Base-by-base conservation (phyloP, 2,113 vertebrate genomes). In the Forbesichthys papilliferus region DNA sequence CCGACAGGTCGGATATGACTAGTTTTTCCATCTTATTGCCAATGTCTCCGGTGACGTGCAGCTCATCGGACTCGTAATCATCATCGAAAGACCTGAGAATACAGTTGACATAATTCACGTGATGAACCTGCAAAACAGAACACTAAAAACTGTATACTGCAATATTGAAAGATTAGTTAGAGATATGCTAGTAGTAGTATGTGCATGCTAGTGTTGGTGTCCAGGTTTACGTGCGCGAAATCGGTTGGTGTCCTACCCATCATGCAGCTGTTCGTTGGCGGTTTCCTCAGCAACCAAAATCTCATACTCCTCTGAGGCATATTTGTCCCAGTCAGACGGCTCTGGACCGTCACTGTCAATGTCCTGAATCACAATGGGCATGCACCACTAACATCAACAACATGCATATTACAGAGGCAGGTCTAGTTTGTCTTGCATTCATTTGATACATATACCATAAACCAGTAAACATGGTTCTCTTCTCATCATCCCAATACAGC, bases 261-360 rank as follows among this genome's bases (percentile, higher is more conserved):
- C 98, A 14, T 97, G 97, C 54, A 98, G 89, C 78, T 95, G 96
- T 11, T 96, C 96, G 0, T 95, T 97, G 67, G 96, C 96, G 0
- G 96, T 96, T 83, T 99, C 98, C 80, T 99, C 97, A 0, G 96
- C 96, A 68, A 99, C 98, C 59, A 99, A 94, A 42, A 98, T 95
- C 90, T 99, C 98, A 1, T 99, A 99, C 77, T 99, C 96, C 68
- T 99, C 97, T 8, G 96, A 93, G 56, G 98, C 98, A 3, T 97
- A 99, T 83, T 95, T 94, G 90, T 99, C 98, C 98, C 98, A 99
- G 83, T 99, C 98, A 0, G 96, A 99, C 18, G 97, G 96, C 75
- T 99, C 98, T 0, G 97, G 96, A 82, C 94, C 90, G 5, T 99
- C 96, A 8, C 93, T 95, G 48, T 98, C 98, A 69, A 91, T 48